Conservation (phyloP, 2,797 vertebrate genomes). For the Bucorvus abyssinicus region DNA sequence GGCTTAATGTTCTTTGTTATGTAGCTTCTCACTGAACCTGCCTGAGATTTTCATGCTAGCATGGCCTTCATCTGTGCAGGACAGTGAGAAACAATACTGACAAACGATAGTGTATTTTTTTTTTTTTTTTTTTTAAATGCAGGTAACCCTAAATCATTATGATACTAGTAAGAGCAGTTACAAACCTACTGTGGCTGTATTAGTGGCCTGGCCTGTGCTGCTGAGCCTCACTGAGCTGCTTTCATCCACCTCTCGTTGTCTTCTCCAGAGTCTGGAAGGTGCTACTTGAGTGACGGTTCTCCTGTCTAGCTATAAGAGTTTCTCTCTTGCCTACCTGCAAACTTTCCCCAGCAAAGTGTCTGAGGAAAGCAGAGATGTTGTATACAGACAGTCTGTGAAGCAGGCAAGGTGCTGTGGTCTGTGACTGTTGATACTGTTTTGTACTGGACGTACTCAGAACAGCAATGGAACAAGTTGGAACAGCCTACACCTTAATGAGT, state of each 20-base stretch:
- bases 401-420: background rate
- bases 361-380: background rate
- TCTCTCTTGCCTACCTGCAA: background rate
- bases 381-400: background rate
- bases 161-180: background rate
- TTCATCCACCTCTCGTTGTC: background rate
- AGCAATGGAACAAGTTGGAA: background rate
- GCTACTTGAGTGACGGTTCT: background rate
- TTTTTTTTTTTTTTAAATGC: no score
- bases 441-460: background rate
- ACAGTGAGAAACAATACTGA: background rate
- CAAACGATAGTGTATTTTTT: accelerated
- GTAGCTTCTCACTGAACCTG: background rate
- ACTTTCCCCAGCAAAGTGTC: background rate
- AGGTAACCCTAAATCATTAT: accelerated
- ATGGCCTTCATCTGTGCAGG: background rate
- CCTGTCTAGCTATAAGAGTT: background rate
- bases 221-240: background rate
- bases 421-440: background rate
- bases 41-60: background rate
- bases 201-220: background rate
- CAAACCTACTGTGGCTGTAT: accelerated
- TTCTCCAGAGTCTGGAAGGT: background rate
- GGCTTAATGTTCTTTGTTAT: background rate
- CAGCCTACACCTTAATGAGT: background rate